phyloP scores from a whole-genome alignment of 2,113 vertebrate genomes.

The Talpa occidentalis region DNA sequence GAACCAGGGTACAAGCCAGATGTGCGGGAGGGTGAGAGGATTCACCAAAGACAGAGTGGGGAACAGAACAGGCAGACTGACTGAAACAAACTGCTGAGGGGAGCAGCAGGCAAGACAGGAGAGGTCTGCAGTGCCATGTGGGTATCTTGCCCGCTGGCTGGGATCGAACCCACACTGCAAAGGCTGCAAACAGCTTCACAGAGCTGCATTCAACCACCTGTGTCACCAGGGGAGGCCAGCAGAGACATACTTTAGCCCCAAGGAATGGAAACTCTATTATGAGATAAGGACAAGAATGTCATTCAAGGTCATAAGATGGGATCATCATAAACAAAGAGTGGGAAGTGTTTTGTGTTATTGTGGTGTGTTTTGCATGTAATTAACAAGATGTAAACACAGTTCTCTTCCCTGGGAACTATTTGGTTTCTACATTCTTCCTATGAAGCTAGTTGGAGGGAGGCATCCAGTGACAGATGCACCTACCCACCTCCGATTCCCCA shows the following conservation, averaged over 20 bases:
- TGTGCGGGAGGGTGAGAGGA: no score
- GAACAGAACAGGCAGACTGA: no score
- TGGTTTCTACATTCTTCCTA: not conserved
- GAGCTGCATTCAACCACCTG: no score
- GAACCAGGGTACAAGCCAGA: no score
- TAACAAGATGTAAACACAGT: not conserved
- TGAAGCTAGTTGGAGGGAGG: not conserved
- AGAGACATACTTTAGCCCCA: not conserved
- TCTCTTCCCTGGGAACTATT: not conserved
- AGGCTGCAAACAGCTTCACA: no score
- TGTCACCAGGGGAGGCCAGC: no score
- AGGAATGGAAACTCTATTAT: not conserved
- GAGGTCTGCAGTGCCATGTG: no score
- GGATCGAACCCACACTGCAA: no score
- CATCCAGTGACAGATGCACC: not conserved
- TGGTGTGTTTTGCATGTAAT: not conserved
- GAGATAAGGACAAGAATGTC: not conserved
- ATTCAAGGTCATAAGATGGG: not conserved
- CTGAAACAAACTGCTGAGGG: no score
- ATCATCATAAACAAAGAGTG: not conserved
- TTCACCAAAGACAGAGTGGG: no score
- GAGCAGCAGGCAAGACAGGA: no score
- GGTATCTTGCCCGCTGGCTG: no score
- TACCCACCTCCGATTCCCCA: not conserved
- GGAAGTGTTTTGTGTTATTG: not conserved